phyloP scores from a whole-genome alignment of 2,113 vertebrate genomes.

The Peromyscus californicus region DNA sequence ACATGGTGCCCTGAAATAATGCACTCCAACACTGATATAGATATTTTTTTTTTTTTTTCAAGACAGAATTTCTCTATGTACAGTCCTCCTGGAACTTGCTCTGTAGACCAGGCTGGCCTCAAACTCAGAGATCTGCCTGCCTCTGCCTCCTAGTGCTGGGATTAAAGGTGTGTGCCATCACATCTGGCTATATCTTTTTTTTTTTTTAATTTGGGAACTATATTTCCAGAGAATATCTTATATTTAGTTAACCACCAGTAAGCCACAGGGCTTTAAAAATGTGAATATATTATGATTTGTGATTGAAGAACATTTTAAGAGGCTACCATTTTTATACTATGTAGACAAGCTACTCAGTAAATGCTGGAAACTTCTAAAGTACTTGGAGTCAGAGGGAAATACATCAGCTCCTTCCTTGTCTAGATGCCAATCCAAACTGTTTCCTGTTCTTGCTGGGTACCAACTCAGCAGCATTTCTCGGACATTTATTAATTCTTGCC shows the following conservation, averaged over 20 bases:
- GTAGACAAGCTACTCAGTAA: conserved; percentile 2
- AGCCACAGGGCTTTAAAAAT: neutral
- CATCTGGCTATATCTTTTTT: neutral
- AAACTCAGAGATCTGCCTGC: neutral
- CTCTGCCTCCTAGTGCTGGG: neutral
- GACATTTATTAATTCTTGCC: neutral
- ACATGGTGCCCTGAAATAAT: neutral
- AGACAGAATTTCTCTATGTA: neutral
- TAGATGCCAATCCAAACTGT: neutral
- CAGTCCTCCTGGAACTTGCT: neutral
- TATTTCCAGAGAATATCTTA: neutral
- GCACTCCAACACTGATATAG: neutral
- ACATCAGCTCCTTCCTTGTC: neutral
- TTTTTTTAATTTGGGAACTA: conserved; percentile 13
- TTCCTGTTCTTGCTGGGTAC: neutral
- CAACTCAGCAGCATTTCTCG: neutral
- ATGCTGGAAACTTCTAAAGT: neutral
- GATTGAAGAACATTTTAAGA: conserved; percentile 14
- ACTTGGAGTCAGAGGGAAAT: neutral
- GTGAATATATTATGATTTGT: neutral
- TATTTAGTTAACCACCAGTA: neutral
- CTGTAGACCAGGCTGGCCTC: neutral
- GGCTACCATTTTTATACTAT: conserved; percentile 14
- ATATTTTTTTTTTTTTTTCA: neutral
- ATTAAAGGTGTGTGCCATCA: neutral